A percentile compares a stretch with the other conserved stretches of the same genome.
phyloP scores from a whole-genome alignment of 1,140 invertebrate genomes.

The Drosophila fuyamai region DNA sequence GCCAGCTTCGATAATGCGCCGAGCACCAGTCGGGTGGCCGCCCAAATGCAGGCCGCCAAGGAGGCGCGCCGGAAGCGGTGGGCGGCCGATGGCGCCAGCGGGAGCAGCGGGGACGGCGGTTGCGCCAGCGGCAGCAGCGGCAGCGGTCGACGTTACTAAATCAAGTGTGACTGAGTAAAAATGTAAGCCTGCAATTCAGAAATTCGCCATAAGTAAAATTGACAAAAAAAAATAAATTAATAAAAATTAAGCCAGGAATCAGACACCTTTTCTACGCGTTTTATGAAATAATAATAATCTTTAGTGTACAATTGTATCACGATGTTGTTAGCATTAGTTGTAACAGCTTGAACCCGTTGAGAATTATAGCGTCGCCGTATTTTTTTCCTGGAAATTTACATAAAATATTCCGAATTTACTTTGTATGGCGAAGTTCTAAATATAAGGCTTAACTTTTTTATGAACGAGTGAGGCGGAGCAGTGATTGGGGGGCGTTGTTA shows the following conservation, averaged over 20 bases:
- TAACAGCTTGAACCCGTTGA: not conserved
- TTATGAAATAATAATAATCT: too few relatives aligned
- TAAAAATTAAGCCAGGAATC: too few relatives aligned
- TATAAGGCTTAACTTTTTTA: not conserved
- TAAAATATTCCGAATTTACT: not conserved
- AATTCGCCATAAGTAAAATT: conserved; percentile 1
- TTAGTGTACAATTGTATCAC: too few relatives aligned
- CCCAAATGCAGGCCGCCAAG: conserved; percentile 81
- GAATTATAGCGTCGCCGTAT: not conserved
- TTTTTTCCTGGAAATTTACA: too few relatives aligned
- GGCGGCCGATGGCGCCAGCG: conserved; percentile 77
- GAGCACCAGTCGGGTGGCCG: conserved; percentile 77
- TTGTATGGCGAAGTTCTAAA: conserved; percentile 1
- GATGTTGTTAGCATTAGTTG: too few relatives aligned
- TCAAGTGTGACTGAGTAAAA: not conserved
- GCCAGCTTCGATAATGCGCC: conserved; percentile 73
- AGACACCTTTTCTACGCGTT: too few relatives aligned
- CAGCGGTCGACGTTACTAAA: conserved; percentile 66
- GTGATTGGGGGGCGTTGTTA: not conserved
- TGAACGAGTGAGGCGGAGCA: not conserved
- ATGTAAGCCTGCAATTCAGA: not conserved
- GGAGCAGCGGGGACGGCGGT: conserved; percentile 68
- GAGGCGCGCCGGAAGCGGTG: conserved; percentile 75
- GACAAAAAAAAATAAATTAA: too few relatives aligned
- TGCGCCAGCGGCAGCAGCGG: conserved; percentile 62